These are phyloP conservation scores for Mus caroli DNA, from an alignment of 2,797 vertebrate genomes.

Conservation along the genomic window DNA sequence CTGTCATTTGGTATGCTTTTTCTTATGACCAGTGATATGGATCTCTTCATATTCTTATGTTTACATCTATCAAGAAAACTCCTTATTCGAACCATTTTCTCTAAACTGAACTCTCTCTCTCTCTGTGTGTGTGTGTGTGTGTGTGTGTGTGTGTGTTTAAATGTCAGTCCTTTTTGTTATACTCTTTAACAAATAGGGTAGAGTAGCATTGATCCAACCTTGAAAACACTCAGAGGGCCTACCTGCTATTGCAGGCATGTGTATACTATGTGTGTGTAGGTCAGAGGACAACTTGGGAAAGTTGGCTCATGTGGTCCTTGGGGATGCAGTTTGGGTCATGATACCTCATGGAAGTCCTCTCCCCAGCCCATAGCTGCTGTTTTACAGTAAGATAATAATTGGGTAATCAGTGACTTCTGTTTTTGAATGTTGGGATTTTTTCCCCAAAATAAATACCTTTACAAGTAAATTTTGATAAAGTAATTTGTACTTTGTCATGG, in stretches of 20 bases:
- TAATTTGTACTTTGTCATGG: slow-evolving; percentile 14
- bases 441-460: background rate
- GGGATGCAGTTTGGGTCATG: background rate
- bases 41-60: slow-evolving; percentile 51
- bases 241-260: background rate
- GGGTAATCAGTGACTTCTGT: background rate
- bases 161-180: background rate
- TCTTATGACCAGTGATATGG: background rate
- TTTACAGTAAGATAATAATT: background rate
- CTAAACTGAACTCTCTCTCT: background rate
- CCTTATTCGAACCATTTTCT: background rate
- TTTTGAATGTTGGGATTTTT: slow-evolving; percentile 13
- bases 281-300: background rate
- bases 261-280: background rate
- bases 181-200: background rate
- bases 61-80: slow-evolving; percentile 33
- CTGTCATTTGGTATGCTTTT: slow-evolving; percentile 52
- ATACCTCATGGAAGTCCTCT: background rate
- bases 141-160: background rate
- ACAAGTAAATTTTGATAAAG: slow-evolving; percentile 49
- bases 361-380: background rate
- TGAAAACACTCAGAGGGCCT: slow-evolving; percentile 13
- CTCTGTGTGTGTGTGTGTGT: too few relatives aligned
- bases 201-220: background rate
- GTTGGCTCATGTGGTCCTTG: background rate